Conservation (phyloP, 2,113 vertebrate species). For the Nannospalax galili region DNA sequence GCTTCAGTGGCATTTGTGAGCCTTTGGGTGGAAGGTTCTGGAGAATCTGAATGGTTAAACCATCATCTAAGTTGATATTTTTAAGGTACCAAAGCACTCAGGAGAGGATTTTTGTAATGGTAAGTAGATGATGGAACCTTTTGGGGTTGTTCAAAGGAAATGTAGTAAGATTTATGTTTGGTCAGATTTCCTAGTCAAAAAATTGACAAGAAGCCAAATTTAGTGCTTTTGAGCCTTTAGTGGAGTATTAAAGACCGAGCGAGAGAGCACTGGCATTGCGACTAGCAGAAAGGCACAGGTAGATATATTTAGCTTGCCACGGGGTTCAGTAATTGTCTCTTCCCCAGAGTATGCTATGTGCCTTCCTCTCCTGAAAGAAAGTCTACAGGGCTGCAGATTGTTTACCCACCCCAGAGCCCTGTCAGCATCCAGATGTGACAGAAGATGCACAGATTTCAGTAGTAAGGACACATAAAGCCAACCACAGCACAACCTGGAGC, state of each 20-base stretch:
- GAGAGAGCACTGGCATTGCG: too few species aligned
- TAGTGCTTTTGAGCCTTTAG: not conserved
- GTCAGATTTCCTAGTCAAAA: not conserved
- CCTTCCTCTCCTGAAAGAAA: not conserved
- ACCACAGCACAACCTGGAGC: not conserved
- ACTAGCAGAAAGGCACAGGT: not conserved
- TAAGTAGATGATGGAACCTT: not conserved
- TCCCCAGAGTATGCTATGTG: not conserved
- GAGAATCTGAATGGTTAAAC: not conserved
- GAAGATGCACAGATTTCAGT: not conserved
- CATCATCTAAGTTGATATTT: not conserved
- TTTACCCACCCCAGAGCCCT: not conserved
- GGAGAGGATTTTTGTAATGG: not conserved
- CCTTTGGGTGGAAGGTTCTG: not conserved
- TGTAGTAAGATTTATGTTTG: not conserved
- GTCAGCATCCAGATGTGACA: not conserved
- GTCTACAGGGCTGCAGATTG: not conserved
- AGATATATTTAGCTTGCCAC: not conserved
- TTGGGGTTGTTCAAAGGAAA: not conserved
- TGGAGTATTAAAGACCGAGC: not conserved
- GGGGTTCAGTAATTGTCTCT: not conserved
- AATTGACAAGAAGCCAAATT: not conserved
- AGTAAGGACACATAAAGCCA: too few species aligned
- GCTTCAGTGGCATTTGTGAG: not conserved
- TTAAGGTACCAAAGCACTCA: not conserved